These are phyloP conservation scores for Cremastinae sp. DNA, from an alignment of 2,888 invertebrate species.

Conservation along the genomic window DNA sequence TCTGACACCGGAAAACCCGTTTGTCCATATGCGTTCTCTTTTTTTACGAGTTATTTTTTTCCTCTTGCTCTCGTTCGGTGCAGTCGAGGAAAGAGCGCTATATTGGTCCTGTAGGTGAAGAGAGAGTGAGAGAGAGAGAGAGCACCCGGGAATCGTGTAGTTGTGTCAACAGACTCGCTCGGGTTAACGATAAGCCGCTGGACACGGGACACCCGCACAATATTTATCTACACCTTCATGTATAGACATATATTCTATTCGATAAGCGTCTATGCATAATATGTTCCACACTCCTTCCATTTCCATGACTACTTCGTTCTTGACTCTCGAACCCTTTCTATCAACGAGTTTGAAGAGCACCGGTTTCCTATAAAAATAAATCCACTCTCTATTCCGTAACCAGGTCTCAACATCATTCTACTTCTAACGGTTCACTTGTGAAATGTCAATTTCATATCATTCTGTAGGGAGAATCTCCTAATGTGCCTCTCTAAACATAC, in stretches of 20 bases:
- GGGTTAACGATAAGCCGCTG: slow-evolving; percentile 58
- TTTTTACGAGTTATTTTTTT: slow-evolving; percentile 17
- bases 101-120: slow-evolving; percentile 7
- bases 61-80: slow-evolving; percentile 29
- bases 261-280: not conserved
- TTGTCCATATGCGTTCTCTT: slow-evolving; percentile 36
- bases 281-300: slow-evolving; percentile 17
- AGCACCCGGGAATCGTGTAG: slow-evolving; percentile 53
- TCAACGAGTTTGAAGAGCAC: not conserved
- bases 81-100: slow-evolving; percentile 27
- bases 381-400: not conserved
- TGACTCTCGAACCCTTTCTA: not conserved
- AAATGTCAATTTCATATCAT: too few species aligned
- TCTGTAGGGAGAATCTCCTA: too few species aligned
- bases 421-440: too few species aligned
- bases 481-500: too few species aligned
- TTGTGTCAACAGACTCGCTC: slow-evolving; percentile 51
- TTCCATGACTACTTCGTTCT: slow-evolving; percentile 28
- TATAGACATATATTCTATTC: slow-evolving; percentile 4
- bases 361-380: not conserved
- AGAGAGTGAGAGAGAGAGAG: slow-evolving; percentile 4
- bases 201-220: slow-evolving; percentile 48
- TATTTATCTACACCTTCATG: slow-evolving; percentile 10
- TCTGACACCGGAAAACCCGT: slow-evolving; percentile 60
- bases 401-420: too few species aligned